Evolutionary conservation across 2,888 invertebrate species (phyloP).

Genomic region (Cephus spinipes): DNA sequence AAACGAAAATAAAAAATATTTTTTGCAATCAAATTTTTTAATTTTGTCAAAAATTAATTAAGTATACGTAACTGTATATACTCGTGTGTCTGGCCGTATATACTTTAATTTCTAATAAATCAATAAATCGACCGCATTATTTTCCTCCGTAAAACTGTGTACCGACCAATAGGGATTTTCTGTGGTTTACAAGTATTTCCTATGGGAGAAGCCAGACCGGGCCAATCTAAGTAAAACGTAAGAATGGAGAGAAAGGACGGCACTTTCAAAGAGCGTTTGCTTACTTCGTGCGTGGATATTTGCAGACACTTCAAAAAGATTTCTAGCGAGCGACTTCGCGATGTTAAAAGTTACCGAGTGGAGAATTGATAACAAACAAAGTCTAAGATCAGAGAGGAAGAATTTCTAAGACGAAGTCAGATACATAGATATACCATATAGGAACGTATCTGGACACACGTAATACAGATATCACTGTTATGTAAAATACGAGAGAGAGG

Average conservation of each 20-base stretch:
- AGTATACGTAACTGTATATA: not conserved
- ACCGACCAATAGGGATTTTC: not conserved
- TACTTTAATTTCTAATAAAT: not conserved
- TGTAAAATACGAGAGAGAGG: not conserved
- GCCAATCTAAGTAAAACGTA: constrained; percentile 56
- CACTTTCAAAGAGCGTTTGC: constrained; percentile 49
- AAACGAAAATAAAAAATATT: not conserved
- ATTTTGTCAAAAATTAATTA: not conserved
- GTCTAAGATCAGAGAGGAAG: constrained; percentile 24
- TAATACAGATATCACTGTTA: not conserved
- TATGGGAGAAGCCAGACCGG: constrained; percentile 45
- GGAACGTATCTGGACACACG: not conserved
- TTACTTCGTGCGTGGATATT: constrained; percentile 53
- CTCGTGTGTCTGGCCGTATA: not conserved
- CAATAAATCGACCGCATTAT: not conserved
- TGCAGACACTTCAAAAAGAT: constrained; percentile 59
- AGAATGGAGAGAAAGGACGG: constrained; percentile 21
- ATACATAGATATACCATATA: not conserved
- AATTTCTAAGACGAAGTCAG: not conserved
- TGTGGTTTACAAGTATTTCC: constrained; percentile 40
- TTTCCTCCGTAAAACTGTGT: not conserved
- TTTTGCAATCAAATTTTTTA: not conserved
- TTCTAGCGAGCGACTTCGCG: constrained; percentile 22
- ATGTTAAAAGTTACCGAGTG: constrained; percentile 26
- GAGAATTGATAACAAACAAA: constrained; percentile 54